Percentiles rank a stretch among this genome's conserved stretches.
Conservation (phyloP, 2,797 vertebrate genomes). For the Enteromius trimaculatus region DNA sequence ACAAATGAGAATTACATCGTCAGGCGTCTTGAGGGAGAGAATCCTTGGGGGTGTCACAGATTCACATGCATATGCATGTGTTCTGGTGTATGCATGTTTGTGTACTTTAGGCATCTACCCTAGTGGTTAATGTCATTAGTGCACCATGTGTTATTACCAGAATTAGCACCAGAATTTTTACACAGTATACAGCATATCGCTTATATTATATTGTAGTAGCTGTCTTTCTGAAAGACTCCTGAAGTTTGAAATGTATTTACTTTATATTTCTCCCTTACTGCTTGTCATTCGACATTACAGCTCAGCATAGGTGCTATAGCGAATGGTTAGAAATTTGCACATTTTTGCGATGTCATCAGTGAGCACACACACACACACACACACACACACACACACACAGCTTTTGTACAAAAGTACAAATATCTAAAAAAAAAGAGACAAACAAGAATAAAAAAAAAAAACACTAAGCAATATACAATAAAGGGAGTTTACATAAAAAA, state of each 20-base stretch:
- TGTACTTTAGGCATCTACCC: not conserved
- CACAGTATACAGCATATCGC: not conserved
- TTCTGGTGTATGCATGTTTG: constrained; percentile 4
- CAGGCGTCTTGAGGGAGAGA: constrained; percentile 60
- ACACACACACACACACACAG: no score
- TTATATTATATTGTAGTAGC: not conserved
- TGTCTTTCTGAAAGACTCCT: not conserved
- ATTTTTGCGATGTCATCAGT: not conserved
- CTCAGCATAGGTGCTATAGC: not conserved
- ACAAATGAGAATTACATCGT: constrained; percentile 75
- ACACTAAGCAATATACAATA: no score
- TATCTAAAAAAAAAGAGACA: no score
- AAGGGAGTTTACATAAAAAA: no score
- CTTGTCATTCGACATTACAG: not conserved
- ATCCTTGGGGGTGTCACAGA: not conserved
- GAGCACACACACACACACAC: no score
- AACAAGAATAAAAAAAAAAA: no score
- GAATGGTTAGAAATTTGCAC: no score
- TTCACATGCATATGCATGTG: constrained; percentile 31
- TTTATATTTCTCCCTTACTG: not conserved
- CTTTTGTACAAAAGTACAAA: no score
- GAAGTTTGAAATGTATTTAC: not conserved
- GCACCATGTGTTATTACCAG: not conserved
- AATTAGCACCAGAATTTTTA: no score
- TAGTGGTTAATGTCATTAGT: not conserved